Percentiles rank a stretch among this genome's conserved stretches.
Evolutionary conservation across 2,113 vertebrate species (phyloP).

Genomic region (Oryzias javanicus): DNA sequence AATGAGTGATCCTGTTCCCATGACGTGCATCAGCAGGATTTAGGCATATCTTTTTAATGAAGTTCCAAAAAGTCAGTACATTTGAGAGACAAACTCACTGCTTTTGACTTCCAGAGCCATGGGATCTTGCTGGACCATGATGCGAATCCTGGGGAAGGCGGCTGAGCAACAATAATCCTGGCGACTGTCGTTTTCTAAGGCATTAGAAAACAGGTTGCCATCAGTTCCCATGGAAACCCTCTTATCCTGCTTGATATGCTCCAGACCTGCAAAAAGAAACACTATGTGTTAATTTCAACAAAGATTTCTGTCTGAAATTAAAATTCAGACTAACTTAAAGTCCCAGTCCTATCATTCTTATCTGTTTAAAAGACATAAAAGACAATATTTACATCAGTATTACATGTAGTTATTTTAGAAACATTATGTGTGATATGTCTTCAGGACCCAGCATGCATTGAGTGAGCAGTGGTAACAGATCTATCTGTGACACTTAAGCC

Average conservation of each 20-base stretch:
- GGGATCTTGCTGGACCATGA: constrained; percentile 88
- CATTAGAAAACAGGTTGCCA: constrained; percentile 91
- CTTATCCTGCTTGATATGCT: constrained; percentile 87
- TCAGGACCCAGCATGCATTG: too few species aligned
- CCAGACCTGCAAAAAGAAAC: constrained; percentile 77
- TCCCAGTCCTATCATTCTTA: too few species aligned
- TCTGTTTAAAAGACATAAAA: too few species aligned
- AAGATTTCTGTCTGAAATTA: background rate
- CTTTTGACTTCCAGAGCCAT: constrained; percentile 84
- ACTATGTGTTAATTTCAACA: constrained; percentile 2
- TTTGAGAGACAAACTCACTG: constrained; percentile 77
- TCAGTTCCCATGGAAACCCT: constrained; percentile 90
- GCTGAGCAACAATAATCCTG: constrained; percentile 91
- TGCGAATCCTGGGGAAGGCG: constrained; percentile 83
- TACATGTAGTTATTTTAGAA: too few species aligned
- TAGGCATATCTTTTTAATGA: background rate
- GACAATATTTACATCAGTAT: too few species aligned
- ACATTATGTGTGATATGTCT: too few species aligned
- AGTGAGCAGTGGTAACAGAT: too few species aligned
- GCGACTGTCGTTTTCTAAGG: constrained; percentile 84
- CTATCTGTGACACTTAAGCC: too few species aligned
- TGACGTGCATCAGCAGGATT: background rate
- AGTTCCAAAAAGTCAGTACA: background rate
- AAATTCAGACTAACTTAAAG: constrained; percentile 20
- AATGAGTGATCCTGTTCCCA: background rate